Conservation (phyloP, 1,140 invertebrate genomes). For the Magallana gigas region DNA sequence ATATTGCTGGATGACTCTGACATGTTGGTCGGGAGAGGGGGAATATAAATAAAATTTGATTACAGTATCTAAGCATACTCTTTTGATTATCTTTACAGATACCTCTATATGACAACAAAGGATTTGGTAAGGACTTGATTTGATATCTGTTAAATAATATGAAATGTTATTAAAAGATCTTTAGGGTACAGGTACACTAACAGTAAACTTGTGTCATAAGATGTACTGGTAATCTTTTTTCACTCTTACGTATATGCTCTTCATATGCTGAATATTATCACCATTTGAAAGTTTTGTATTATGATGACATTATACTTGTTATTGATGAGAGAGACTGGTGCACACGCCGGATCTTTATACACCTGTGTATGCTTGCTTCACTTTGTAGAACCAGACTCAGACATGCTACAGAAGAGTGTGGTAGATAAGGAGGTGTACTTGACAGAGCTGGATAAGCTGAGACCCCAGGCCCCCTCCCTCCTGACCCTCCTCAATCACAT, state of each 20-base stretch:
- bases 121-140: slow-evolving; percentile 67
- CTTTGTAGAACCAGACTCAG: slow-evolving; percentile 43
- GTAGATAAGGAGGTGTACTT: slow-evolving; percentile 70
- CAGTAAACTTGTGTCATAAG: too few species aligned
- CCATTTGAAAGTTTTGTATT: too few species aligned
- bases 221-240: too few species aligned
- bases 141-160: not conserved
- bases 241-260: too few species aligned
- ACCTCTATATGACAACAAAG: slow-evolving; percentile 73
- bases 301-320: too few species aligned
- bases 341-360: too few species aligned
- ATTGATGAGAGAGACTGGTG: too few species aligned
- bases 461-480: slow-evolving; percentile 68
- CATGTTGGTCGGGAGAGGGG: not conserved
- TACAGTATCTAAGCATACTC: not conserved
- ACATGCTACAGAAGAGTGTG: slow-evolving; percentile 57
- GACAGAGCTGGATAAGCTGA: slow-evolving; percentile 67
- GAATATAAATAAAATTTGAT: not conserved
- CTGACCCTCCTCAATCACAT: slow-evolving; percentile 71
- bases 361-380: not conserved
- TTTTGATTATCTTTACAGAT: slow-evolving; percentile 62
- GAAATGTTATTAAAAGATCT: too few species aligned
- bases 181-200: too few species aligned
- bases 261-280: too few species aligned
- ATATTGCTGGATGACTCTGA: too few species aligned